Conservation (phyloP, 2,113 vertebrate species). For the Larimichthys crocea region DNA sequence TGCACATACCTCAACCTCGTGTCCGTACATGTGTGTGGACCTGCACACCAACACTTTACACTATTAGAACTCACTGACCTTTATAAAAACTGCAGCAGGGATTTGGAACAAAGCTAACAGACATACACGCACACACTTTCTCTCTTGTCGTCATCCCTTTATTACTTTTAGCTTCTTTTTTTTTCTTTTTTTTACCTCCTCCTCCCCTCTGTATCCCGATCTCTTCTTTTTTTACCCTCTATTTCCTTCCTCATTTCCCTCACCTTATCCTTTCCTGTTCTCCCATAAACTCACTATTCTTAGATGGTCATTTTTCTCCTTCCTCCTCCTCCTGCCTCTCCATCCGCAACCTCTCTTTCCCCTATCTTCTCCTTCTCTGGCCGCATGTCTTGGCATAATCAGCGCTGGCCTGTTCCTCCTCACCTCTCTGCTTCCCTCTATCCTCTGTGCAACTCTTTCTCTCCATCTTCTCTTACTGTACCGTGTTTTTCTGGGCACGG, state of each 20-base stretch:
- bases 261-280: conserved; percentile 45
- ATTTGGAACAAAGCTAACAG: conserved; percentile 56
- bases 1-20: conserved; percentile 4
- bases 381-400: conserved; percentile 37
- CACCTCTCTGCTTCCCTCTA: conserved; percentile 4
- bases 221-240: conserved; percentile 41
- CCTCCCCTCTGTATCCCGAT: conserved; percentile 3
- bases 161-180: conserved; percentile 39
- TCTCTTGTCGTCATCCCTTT: conserved; percentile 42
- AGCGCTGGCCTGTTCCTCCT: not conserved
- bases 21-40: conserved; percentile 30
- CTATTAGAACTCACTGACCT: conserved; percentile 68
- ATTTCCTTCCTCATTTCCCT: conserved; percentile 73
- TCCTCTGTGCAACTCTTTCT: conserved; percentile 13
- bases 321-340: not conserved
- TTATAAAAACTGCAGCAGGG: conserved; percentile 70
- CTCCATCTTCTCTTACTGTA: not conserved
- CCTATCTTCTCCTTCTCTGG: not conserved
- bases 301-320: conserved; percentile 57
- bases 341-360: conserved; percentile 18
- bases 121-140: conserved; percentile 2
- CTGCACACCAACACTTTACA: conserved; percentile 31
- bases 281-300: conserved; percentile 61
- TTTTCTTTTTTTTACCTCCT: not conserved
- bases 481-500: conserved; percentile 20